Base-by-base conservation (phyloP, 2,888 invertebrate species). In the Byasa hedistus region DNA sequence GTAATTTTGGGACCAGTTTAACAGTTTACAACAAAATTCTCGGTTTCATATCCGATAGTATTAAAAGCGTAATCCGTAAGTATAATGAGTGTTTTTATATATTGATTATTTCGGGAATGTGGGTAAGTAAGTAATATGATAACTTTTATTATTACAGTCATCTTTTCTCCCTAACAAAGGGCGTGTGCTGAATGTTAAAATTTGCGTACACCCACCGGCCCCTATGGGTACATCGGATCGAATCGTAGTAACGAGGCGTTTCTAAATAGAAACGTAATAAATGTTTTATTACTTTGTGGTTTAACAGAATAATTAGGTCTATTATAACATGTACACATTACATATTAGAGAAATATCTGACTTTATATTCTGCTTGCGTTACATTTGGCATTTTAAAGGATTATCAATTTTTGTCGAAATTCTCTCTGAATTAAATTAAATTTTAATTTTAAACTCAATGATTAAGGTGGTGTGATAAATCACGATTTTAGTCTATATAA, bases 211-310 rank as follows among this genome's bases (percentile, higher is more conserved):
- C 22, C 48, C 32, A 66, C 5, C 55, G n/a, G 24, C 54, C 66
- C 62, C 57, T 21, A 19, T 24, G 32, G n/a, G 24, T 22, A 39
- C 21, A 22, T 27, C 62, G 44, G 7, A 55, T 52, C 66, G 39
- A 66, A 62, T 59, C 62, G 51, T 27, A 65, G 48, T 66, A 62
- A 66, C 57, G 52, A 59, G 48, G 62, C 62, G 58, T 66, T 24
- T 7, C 66, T 58, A 66, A 66, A 39, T 52, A 61, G 39, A 36
- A 36, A 51, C 19, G 52, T 44, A 57, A 61, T 61, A 60, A 52
- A 66, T 61, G 60, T 61, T 65, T 65, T 66, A 51, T 57, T 61
- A 39, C 22, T 51, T 48, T 22, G 51, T 57, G 44, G 23, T n/a
- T 48, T 19, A 3, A 39, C 5, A 19, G 19, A 8, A 48, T 48